Evolutionary conservation across 2,797 vertebrate genomes (phyloP).

Genomic region (Sphaeramia orbicularis): DNA sequence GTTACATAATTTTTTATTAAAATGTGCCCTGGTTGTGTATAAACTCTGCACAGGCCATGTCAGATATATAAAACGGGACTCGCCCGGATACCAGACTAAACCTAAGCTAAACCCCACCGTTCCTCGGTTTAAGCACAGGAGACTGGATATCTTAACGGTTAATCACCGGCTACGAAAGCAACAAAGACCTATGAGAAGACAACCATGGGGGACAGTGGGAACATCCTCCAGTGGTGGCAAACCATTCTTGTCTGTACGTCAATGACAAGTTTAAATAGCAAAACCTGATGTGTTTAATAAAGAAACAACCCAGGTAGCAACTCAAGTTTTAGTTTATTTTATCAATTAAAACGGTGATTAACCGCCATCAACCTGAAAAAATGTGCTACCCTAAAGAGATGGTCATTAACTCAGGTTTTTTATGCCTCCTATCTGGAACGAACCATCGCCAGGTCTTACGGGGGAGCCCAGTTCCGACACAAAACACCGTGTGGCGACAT

Average conservation of each 20-base stretch:
- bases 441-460: slow-evolving; percentile 68
- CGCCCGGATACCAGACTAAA: too few species aligned
- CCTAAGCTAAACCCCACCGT: too few species aligned
- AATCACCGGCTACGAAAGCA: slow-evolving; percentile 53
- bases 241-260: slow-evolving; percentile 25
- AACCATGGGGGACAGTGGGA: slow-evolving; percentile 51
- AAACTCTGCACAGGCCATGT: too few species aligned
- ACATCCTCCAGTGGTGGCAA: slow-evolving; percentile 46
- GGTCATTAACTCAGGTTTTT: slow-evolving; percentile 83
- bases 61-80: too few species aligned
- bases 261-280: slow-evolving; percentile 44
- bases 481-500: slow-evolving; percentile 38
- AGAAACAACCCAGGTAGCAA: not conserved
- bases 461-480: slow-evolving; percentile 60
- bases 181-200: slow-evolving; percentile 73
- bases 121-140: too few species aligned
- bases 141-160: slow-evolving; percentile 13
- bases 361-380: slow-evolving; percentile 56
- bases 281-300: not conserved
- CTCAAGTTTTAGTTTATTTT: slow-evolving; percentile 15
- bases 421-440: slow-evolving; percentile 85
- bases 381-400: slow-evolving; percentile 73
- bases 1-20: too few species aligned
- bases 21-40: too few species aligned
- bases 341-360: slow-evolving; percentile 54